Evolutionary conservation across 1,140 invertebrate genomes (phyloP).

Genomic region (Halotydeus destructor): DNA sequence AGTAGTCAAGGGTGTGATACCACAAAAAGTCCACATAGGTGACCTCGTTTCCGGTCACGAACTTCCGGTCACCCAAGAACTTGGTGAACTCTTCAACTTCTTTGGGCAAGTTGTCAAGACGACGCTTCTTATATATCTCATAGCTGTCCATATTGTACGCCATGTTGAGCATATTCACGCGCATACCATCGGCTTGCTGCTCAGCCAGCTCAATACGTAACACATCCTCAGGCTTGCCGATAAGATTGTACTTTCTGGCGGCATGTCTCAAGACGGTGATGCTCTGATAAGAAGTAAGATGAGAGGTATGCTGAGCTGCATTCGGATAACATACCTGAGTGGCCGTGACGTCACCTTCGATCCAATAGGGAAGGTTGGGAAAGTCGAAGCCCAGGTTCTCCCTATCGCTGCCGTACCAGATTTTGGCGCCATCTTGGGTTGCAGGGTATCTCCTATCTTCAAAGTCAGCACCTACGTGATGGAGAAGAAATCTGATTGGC

Average conservation of each 20-base stretch:
- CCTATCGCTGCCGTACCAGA: conserved; percentile 20
- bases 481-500: conserved; percentile 44
- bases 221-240: conserved; percentile 26
- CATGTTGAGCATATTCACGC: no score
- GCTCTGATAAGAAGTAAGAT: no score
- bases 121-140: conserved; percentile 12
- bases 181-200: conserved; percentile 25
- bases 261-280: conserved; percentile 31
- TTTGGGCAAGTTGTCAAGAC: conserved; percentile 19
- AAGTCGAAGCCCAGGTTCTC: conserved; percentile 21
- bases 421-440: conserved; percentile 17
- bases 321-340: conserved; percentile 17
- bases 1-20: conserved; percentile 29
- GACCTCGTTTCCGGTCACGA: conserved; percentile 28
- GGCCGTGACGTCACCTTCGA: conserved; percentile 18
- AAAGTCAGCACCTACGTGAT: conserved; percentile 42
- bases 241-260: conserved; percentile 21
- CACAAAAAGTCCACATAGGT: conserved; percentile 31
- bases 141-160: conserved; percentile 11
- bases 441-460: conserved; percentile 36
- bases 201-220: conserved; percentile 27
- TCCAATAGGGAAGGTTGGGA: conserved; percentile 22
- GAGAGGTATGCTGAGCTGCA: neutral
- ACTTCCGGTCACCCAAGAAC: conserved; percentile 26
- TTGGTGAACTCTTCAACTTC: conserved; percentile 22